phyloP scores from a whole-genome alignment of 1,140 invertebrate species.

The Drosophila pectinifera region DNA sequence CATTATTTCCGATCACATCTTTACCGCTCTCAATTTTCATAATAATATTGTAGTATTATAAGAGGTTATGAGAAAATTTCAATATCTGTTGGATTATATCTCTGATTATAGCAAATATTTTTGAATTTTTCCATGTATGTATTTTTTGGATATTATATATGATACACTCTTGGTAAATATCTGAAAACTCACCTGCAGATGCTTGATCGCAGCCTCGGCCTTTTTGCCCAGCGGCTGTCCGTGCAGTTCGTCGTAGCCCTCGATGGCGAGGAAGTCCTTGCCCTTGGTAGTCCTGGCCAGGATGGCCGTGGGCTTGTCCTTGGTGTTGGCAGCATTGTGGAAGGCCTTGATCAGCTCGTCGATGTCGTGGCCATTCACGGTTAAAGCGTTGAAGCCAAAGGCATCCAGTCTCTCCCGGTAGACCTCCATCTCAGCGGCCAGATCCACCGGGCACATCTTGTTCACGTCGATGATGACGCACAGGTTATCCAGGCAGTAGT shows the following conservation, averaged over 20 bases:
- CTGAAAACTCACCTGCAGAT: slow-evolving; percentile 89
- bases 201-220: slow-evolving; percentile 90
- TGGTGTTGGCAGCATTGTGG: slow-evolving; percentile 90
- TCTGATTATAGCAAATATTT: no score
- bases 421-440: slow-evolving; percentile 94
- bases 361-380: slow-evolving; percentile 98
- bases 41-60: no score
- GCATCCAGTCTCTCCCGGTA: slow-evolving; percentile 95
- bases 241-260: slow-evolving; percentile 98
- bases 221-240: slow-evolving; percentile 96
- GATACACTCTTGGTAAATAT: no score
- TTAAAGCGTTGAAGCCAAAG: slow-evolving; percentile 96
- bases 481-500: slow-evolving; percentile 98
- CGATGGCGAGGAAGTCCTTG: slow-evolving; percentile 93
- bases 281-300: slow-evolving; percentile 99
- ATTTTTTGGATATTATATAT: no score
- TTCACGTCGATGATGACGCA: slow-evolving; percentile 99
- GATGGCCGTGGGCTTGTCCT: slow-evolving; percentile 95
- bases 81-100: no score
- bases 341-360: slow-evolving; percentile 95
- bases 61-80: no score
- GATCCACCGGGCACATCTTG: slow-evolving; percentile 97
- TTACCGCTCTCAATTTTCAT: no score
- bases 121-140: no score
- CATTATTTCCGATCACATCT: no score